Conservation (phyloP, 2,113 vertebrate genomes). For the Platichthys stellatus region DNA sequence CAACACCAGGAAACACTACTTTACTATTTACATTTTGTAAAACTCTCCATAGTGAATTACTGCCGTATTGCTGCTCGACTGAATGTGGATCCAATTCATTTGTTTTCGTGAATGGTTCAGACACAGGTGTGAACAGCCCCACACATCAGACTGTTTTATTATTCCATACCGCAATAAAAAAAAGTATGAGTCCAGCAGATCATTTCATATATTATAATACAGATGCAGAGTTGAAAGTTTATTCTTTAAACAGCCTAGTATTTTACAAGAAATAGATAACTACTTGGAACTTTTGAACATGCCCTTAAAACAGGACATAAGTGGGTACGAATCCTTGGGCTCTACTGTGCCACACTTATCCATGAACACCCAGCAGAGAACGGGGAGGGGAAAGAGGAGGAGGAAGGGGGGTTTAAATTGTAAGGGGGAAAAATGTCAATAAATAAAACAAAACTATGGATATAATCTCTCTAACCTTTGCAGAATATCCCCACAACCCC, state of each 20-base stretch:
- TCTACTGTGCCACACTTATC: conserved; percentile 70
- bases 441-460: conserved; percentile 78
- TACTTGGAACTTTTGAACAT: conserved; percentile 84
- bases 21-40: no score
- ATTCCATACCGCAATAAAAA: conserved; percentile 81
- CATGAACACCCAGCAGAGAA: conserved; percentile 78
- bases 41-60: no score
- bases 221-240: conserved; percentile 88
- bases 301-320: conserved; percentile 89
- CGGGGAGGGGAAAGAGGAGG: conserved; percentile 27
- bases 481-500: conserved; percentile 42
- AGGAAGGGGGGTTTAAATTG: conserved; percentile 2
- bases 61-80: no score
- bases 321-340: conserved; percentile 79
- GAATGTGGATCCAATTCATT: no score
- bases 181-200: conserved; percentile 83
- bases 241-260: conserved; percentile 88
- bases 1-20: no score
- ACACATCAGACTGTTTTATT: conserved; percentile 80
- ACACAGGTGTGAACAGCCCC: conserved; percentile 74
- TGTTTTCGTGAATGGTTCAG: conserved; percentile 17
- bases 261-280: conserved; percentile 88
- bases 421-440: conserved; percentile 67
- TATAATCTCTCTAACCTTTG: conserved; percentile 60
- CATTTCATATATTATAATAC: conserved; percentile 87